A percentile compares a stretch with the other conserved stretches of the same genome.
phyloP scores from a whole-genome alignment of 2,113 vertebrate species.

The Cettia cetti region DNA sequence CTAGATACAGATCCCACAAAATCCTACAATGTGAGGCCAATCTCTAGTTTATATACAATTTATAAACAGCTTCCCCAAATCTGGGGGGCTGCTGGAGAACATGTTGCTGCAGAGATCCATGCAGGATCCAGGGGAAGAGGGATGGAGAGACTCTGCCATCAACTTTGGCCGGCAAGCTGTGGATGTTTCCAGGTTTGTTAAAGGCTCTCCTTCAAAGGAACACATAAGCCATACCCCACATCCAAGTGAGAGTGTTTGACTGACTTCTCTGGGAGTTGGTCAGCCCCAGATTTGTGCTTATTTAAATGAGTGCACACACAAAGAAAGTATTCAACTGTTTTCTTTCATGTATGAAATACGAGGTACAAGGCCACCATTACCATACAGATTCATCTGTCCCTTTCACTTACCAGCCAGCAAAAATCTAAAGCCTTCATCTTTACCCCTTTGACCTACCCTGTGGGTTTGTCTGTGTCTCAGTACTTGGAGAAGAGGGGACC shows the following conservation, averaged over 20 bases:
- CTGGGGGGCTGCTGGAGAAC: no score
- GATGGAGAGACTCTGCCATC: background rate
- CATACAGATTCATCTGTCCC: background rate
- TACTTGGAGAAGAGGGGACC: background rate
- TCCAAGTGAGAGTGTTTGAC: background rate
- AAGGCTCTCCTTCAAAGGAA: background rate
- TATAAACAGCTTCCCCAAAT: background rate
- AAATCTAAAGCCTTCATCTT: slow-evolving; percentile 8
- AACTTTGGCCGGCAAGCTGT: background rate
- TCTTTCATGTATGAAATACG: background rate
- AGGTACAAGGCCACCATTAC: background rate
- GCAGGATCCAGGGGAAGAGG: background rate
- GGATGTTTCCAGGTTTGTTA: background rate
- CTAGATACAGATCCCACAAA: background rate
- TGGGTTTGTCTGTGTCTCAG: background rate
- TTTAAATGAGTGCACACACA: background rate
- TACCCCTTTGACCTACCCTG: background rate
- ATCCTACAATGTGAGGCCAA: background rate
- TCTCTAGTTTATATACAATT: background rate
- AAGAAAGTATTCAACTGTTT: background rate
- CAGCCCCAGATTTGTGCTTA: background rate
- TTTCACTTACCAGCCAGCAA: background rate
- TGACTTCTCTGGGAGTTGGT: background rate
- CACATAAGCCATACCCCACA: background rate
- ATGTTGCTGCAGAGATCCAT: background rate